Evolutionary conservation across 2,113 vertebrate genomes (phyloP).

Genomic region (Anoura caudifer): DNA sequence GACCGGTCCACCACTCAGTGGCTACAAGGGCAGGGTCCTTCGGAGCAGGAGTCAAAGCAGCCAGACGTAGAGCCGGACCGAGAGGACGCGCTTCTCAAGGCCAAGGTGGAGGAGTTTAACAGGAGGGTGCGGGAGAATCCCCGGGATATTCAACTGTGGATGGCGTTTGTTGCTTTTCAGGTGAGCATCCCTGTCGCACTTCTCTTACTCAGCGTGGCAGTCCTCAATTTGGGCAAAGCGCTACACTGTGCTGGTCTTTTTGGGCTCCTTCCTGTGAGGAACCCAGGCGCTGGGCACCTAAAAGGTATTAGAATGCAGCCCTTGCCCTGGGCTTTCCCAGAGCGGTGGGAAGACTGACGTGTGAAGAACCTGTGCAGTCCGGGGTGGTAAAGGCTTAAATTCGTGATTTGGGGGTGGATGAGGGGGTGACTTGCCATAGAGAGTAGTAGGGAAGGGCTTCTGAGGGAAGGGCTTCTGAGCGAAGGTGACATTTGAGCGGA

Average conservation of each 20-base stretch:
- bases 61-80: conserved; percentile 44
- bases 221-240: neutral
- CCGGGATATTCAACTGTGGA: conserved; percentile 88
- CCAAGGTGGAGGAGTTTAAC: conserved; percentile 93
- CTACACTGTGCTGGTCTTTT: accelerated
- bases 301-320: accelerated
- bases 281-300: accelerated
- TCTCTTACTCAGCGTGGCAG: accelerated
- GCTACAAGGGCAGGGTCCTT: conserved; percentile 89
- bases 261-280: neutral
- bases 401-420: neutral
- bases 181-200: conserved; percentile 67
- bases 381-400: neutral
- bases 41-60: conserved; percentile 68
- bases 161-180: conserved; percentile 94
- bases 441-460: neutral
- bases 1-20: conserved; percentile 89
- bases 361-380: accelerated
- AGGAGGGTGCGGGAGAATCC: conserved; percentile 91
- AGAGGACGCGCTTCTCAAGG: conserved; percentile 50
- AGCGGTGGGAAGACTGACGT: accelerated
- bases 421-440: neutral
- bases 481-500: neutral
- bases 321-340: neutral
- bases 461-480: neutral